Conservation (phyloP, 2,888 invertebrate genomes). For the Odontothrips loti region DNA sequence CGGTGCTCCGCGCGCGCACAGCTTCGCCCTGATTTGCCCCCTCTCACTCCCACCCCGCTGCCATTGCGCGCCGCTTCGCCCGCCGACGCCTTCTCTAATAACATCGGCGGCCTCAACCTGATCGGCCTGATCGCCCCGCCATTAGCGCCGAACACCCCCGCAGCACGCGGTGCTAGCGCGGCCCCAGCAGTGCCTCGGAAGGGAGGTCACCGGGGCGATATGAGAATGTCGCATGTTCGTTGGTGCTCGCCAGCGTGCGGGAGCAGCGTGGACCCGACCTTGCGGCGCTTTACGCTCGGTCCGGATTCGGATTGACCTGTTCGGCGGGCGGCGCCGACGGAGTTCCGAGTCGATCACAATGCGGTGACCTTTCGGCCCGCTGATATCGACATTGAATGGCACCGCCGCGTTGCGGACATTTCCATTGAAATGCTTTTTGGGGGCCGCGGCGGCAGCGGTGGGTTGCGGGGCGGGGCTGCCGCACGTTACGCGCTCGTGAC, state of each 20-base stretch:
- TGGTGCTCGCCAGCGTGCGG: no score
- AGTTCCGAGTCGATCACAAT: no score
- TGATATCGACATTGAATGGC: background rate
- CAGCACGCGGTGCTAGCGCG: background rate
- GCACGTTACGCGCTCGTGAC: no score
- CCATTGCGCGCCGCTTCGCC: no score
- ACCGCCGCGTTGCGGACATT: background rate
- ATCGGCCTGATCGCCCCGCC: background rate
- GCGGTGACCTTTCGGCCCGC: background rate
- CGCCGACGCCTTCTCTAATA: background rate
- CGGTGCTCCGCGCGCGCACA: no score
- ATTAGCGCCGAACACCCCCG: background rate
- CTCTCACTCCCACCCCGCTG: background rate
- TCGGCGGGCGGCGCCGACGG: no score
- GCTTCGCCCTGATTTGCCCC: background rate
- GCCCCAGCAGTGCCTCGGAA: no score
- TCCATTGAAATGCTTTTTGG: background rate
- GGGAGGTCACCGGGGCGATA: no score
- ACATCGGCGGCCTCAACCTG: background rate
- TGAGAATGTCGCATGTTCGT: no score
- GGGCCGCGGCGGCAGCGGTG: background rate
- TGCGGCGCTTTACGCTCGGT: no score
- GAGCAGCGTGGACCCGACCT: no score
- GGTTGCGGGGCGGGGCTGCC: background rate
- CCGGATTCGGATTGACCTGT: no score